A percentile compares a stretch with the other conserved stretches of the same genome.
Conservation (phyloP, 2,888 invertebrate species). For the Eupsilia transversa region DNA sequence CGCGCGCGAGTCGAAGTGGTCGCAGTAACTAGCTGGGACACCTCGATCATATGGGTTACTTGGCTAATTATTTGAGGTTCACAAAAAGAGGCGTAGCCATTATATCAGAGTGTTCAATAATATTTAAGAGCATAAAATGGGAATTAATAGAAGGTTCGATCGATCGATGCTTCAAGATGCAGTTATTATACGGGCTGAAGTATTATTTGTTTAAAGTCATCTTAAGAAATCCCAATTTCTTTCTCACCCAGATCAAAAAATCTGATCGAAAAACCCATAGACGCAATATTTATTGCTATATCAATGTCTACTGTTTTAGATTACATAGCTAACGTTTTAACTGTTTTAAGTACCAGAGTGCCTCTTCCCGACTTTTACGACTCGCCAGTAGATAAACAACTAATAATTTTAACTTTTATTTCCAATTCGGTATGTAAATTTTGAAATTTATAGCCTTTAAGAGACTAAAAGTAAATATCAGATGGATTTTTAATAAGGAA, state of each 20-base stretch:
- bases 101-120: background rate
- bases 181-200: background rate
- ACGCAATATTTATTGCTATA: slow-evolving; percentile 43
- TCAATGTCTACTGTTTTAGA: slow-evolving; percentile 59
- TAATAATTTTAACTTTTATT: slow-evolving; percentile 54
- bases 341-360: slow-evolving; percentile 48
- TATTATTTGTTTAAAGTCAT: background rate
- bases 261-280: background rate
- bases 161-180: background rate
- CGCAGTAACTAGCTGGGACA: background rate
- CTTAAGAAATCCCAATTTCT: background rate
- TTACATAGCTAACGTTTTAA: slow-evolving; percentile 47
- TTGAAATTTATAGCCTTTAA: slow-evolving; percentile 33
- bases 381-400: slow-evolving; percentile 51
- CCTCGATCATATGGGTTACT: background rate
- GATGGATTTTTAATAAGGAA: slow-evolving; percentile 31
- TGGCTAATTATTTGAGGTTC: background rate
- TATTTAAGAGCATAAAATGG: background rate
- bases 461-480: slow-evolving; percentile 21
- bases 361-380: slow-evolving; percentile 53
- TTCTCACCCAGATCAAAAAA: background rate
- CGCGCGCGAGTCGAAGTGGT: background rate
- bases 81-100: background rate
- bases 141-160: background rate
- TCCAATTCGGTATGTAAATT: slow-evolving; percentile 47